phyloP scores from a whole-genome alignment of 2,888 invertebrate species.

The Hypolimnas misippus region DNA sequence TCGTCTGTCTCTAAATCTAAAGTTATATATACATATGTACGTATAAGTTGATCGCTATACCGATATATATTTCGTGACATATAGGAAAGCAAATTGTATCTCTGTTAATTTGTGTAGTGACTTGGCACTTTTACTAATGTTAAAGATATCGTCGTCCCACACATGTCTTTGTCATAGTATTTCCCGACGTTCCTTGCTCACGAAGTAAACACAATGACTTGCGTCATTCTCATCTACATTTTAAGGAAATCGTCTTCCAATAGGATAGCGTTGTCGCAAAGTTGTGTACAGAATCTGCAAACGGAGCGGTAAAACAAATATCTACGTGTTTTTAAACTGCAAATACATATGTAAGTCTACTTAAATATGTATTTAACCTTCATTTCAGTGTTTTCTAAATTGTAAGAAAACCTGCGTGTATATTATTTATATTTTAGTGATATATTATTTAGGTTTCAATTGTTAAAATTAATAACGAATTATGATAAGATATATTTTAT shows the following conservation, averaged over 20 bases:
- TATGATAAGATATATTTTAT: too few species aligned
- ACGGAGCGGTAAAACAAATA: background rate
- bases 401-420: background rate
- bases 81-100: background rate
- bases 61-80: too few species aligned
- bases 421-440: background rate
- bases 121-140: background rate
- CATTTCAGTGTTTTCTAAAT: background rate
- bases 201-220: background rate
- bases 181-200: background rate
- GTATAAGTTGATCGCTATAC: too few species aligned
- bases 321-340: background rate
- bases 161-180: background rate
- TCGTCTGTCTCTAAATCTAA: too few species aligned
- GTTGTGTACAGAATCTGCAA: background rate
- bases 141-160: too few species aligned
- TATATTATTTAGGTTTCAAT: background rate
- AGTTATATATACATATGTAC: too few species aligned
- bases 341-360: background rate
- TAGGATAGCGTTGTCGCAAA: background rate
- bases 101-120: background rate
- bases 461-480: too few species aligned
- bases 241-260: background rate
- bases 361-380: constrained; percentile 4
- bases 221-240: background rate